Conservation (phyloP, 2,113 vertebrate species). For the Gasterosteus aculeatus region DNA sequence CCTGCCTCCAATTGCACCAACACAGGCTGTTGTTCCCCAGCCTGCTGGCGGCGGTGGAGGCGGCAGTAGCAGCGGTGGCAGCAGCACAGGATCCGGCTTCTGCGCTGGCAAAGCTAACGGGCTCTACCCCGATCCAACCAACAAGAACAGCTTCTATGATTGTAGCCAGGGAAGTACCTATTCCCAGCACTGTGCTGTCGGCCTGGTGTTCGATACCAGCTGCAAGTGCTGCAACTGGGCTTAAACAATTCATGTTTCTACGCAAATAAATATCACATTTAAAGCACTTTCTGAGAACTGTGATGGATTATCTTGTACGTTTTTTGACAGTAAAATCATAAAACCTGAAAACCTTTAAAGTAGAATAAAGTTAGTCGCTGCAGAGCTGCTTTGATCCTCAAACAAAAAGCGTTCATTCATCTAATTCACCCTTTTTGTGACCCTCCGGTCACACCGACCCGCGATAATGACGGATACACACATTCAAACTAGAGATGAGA, state of each 20-base stretch:
- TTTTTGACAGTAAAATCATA: neutral
- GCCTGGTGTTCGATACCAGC: slow-evolving; percentile 75
- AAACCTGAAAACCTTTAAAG: neutral
- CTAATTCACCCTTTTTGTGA: neutral
- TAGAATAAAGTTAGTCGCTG: neutral
- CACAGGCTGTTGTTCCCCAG: neutral
- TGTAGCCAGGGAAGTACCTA: slow-evolving; percentile 68
- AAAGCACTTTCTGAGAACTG: slow-evolving; percentile 2
- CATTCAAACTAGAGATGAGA: too few relatives aligned
- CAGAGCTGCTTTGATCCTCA: neutral
- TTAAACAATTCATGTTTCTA: slow-evolving; percentile 39
- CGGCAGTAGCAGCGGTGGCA: neutral
- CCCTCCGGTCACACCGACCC: too few relatives aligned
- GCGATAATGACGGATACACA: too few relatives aligned
- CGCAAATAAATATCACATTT: slow-evolving; percentile 31
- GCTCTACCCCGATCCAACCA: slow-evolving; percentile 73
- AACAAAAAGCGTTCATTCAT: neutral
- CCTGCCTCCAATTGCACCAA: slow-evolving; percentile 49
- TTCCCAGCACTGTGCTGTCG: slow-evolving; percentile 19
- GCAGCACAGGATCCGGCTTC: slow-evolving; percentile 65
- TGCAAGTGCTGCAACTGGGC: slow-evolving; percentile 84
- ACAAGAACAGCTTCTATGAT: slow-evolving; percentile 76
- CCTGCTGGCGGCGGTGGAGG: slow-evolving; percentile 16
- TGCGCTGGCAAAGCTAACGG: slow-evolving; percentile 79
- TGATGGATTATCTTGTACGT: neutral